Base-by-base conservation (phyloP, 2,113 vertebrate genomes). In the Calidris pugnax region DNA sequence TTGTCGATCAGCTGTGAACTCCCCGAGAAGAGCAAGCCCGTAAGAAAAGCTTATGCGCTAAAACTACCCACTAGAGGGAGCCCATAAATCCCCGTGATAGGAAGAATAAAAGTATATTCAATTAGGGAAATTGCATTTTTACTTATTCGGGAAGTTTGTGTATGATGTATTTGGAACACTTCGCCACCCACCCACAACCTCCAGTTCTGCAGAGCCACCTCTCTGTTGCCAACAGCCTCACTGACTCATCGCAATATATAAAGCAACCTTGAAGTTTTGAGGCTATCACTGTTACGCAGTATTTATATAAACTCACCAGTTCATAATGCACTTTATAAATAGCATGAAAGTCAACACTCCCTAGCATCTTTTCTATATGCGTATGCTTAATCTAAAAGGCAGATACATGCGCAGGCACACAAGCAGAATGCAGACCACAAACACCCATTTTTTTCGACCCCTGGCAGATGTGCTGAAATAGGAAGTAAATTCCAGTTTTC, bases 41-140 rank as follows among this genome's bases (percentile, higher is more conserved):
- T 6, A 7, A 22, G 56, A 9, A 26, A 72, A 75, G 16, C 53
- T 66, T 72, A 7, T 1, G 4, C 6, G 48, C 28, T 35, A 3
- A 27, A 39, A 35, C 64, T 53, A 50, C 80, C 96, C 98, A 45
- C 96, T 94, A 98, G 98, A 96, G 98, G 98, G 98, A 97, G 97
- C 86, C 75, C 66, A 74, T 27, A 92, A 91, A 90, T 77, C 69
- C 93, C 79, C 35, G 57, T 43, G 60, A 66, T 19, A 48, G 57
- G 47, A 59, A 20, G 51, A 75, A 32, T 8, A 53, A 45, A 80
- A 45, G 43, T 24, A 5, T 10, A 4, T 43, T 85, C 43, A 12
- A 33, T 62, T 35, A 64, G 39, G 56, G 68, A 94, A 95, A 86
- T 41, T 5, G 78, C 92, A 6, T 88, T 91, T 90, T 79, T 35